Evolutionary conservation across 2,888 invertebrate species (phyloP).

Genomic region (Archips crataeganus): DNA sequence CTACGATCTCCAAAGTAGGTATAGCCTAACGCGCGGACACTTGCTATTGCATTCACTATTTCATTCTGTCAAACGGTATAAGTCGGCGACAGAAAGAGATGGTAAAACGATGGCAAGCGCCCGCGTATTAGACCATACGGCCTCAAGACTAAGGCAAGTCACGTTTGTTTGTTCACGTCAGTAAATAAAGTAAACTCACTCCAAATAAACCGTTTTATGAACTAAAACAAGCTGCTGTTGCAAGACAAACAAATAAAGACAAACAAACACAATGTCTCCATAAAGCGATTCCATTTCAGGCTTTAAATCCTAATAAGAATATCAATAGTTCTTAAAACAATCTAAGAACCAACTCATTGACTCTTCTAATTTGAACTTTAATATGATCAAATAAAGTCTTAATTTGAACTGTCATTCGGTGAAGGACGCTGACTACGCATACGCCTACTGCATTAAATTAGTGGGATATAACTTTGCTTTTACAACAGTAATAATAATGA

Average conservation of each 20-base stretch:
- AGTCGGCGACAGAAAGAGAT: no score
- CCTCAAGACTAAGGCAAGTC: no score
- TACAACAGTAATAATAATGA: neutral
- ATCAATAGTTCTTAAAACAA: neutral
- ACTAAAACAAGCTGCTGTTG: neutral
- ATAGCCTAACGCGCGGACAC: no score
- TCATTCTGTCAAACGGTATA: no score
- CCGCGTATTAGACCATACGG: no score
- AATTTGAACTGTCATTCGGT: neutral
- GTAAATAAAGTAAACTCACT: neutral
- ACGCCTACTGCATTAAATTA: conserved; percentile 12
- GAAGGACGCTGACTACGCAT: neutral
- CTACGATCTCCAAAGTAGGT: no score
- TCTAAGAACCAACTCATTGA: neutral
- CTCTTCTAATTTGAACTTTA: neutral
- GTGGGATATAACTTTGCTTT: neutral
- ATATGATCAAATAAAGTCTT: neutral
- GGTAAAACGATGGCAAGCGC: no score
- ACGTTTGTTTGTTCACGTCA: no score
- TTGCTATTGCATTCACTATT: no score
- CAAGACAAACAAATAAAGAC: neutral
- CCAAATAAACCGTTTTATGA: neutral
- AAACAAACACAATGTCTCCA: conserved; percentile 20
- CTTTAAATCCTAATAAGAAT: neutral
- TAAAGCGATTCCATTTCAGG: conserved; percentile 29